Conservation (phyloP, 2,113 vertebrate species). For the Thryonomys swinderianus region DNA sequence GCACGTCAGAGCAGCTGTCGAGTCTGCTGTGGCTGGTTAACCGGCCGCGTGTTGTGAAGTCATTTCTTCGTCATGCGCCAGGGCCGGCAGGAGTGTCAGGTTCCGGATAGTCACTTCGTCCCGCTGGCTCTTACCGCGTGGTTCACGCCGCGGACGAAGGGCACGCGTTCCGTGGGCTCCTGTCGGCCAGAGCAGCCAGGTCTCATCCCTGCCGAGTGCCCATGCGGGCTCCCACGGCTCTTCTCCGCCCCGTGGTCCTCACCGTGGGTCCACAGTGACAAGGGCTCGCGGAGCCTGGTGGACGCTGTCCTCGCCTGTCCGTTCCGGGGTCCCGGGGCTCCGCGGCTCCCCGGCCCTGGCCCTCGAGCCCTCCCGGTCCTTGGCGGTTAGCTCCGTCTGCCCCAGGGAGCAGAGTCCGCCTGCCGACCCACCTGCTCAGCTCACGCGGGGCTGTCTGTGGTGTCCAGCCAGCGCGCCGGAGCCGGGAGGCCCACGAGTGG, state of each 20-base stretch:
- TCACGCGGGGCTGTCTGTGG: fast-evolving
- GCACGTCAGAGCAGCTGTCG: neutral
- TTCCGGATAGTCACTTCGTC: no score
- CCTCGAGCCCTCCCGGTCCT: no score
- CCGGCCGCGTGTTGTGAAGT: neutral
- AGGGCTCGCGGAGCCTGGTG: neutral
- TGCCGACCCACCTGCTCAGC: neutral
- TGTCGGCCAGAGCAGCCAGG: neutral
- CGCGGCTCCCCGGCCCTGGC: no score
- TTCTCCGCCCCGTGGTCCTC: neutral
- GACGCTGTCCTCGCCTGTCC: no score
- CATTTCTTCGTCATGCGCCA: no score
- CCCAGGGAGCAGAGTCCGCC: neutral
- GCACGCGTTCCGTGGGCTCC: no score
- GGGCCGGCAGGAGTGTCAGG: neutral
- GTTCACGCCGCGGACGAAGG: neutral
- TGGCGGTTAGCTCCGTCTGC: neutral
- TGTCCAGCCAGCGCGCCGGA: no score
- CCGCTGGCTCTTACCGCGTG: neutral
- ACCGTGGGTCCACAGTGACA: neutral
- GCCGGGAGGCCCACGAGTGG: neutral
- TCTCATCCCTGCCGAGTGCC: no score
- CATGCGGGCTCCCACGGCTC: neutral
- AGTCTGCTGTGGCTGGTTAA: neutral
- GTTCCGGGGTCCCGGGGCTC: no score